A percentile compares a stretch with the other conserved stretches of the same genome.
Conservation (phyloP, 1,140 invertebrate genomes). For the Mylabris phalerata region DNA sequence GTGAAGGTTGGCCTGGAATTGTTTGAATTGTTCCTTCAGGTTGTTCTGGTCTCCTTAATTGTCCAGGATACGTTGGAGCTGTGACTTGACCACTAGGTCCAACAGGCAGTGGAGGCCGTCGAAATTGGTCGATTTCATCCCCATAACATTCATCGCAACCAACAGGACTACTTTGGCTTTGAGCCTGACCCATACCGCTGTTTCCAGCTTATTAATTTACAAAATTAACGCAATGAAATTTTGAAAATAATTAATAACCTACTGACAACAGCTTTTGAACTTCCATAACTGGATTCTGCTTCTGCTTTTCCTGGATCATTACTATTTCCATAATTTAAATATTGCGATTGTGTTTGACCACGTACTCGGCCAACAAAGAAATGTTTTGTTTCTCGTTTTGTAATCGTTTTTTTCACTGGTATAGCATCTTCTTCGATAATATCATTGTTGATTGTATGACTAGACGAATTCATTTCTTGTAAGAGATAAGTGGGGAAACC, state of each 20-base stretch:
- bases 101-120: neutral
- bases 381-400: conserved; percentile 23
- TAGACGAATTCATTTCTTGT: conserved; percentile 2
- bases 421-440: conserved; percentile 17
- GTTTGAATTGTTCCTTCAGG: neutral
- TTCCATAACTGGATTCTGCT: conserved; percentile 63
- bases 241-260: conserved; percentile 42
- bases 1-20: no score
- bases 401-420: conserved; percentile 7
- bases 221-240: neutral
- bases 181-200: conserved; percentile 73
- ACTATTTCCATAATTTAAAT: conserved; percentile 56
- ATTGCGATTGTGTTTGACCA: conserved; percentile 78
- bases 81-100: conserved; percentile 2
- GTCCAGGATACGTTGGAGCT: conserved; percentile 8
- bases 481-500: conserved; percentile 34
- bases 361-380: conserved; percentile 36
- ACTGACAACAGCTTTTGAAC: conserved; percentile 70
- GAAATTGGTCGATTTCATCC: conserved; percentile 1
- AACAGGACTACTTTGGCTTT: conserved; percentile 53
- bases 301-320: conserved; percentile 65
- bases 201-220: conserved; percentile 25
- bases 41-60: conserved; percentile 6
- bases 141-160: conserved; percentile 36
- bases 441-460: conserved; percentile 4